Evolutionary conservation across 1,140 invertebrate species (phyloP).

Genomic region (Drosophila ohnishii): DNA sequence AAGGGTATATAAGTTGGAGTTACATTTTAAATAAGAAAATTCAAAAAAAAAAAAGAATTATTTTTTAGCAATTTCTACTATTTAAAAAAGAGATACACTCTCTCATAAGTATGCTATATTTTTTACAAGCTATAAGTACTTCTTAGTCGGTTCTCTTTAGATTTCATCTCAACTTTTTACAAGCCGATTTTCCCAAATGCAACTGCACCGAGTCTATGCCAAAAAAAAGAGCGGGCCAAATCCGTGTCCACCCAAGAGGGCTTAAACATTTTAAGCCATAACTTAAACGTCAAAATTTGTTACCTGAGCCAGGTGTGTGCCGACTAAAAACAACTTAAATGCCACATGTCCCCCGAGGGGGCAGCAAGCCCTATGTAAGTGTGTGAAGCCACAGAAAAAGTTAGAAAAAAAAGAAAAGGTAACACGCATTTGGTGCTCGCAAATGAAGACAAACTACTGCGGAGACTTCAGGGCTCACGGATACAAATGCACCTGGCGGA

Average conservation of each 20-base stretch:
- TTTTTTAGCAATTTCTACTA: not conserved
- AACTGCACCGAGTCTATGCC: conserved; percentile 11
- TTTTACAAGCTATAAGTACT: not conserved
- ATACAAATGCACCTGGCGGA: conserved; percentile 60
- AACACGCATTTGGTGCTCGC: conserved; percentile 28
- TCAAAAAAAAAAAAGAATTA: not conserved
- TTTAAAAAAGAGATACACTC: no score
- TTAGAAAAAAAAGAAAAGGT: conserved; percentile 6
- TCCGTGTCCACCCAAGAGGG: conserved; percentile 44
- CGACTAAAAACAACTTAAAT: conserved; percentile 76
- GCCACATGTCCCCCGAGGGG: conserved; percentile 47
- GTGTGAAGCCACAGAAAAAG: conserved; percentile 26
- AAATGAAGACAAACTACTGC: conserved; percentile 73
- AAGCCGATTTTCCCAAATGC: conserved; percentile 10
- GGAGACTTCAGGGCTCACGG: conserved; percentile 31
- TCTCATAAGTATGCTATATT: not conserved
- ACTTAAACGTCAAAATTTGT: conserved; percentile 72
- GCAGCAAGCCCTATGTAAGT: not conserved
- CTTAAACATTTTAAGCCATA: conserved; percentile 76
- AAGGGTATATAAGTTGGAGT: not conserved
- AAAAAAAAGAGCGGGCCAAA: conserved; percentile 25
- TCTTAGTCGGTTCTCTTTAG: not conserved
- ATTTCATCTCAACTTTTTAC: not conserved
- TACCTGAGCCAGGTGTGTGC: conserved; percentile 44
- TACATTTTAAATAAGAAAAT: not conserved